Evolutionary conservation across 1,140 invertebrate species (phyloP).

Genomic region (Drosophila pandora): DNA sequence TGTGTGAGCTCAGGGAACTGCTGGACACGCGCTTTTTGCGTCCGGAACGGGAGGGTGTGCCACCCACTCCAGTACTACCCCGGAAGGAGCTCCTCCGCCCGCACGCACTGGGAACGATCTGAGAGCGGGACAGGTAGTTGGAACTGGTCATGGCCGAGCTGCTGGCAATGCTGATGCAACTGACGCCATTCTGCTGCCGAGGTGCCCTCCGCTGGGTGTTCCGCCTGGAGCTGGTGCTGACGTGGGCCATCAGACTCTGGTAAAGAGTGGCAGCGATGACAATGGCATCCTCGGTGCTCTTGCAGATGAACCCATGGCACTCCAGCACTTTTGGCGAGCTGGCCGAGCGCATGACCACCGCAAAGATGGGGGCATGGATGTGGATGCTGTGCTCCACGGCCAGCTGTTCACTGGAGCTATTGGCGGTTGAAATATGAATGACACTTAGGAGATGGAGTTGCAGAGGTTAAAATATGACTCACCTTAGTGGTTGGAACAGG

Average conservation of each 20-base stretch:
- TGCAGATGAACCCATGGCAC: slow-evolving; percentile 96
- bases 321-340: slow-evolving; percentile 91
- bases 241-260: slow-evolving; percentile 92
- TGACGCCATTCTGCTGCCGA: slow-evolving; percentile 88
- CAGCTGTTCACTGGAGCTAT: slow-evolving; percentile 74
- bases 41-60: slow-evolving; percentile 83
- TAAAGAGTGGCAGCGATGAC: slow-evolving; percentile 95
- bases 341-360: slow-evolving; percentile 93
- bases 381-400: slow-evolving; percentile 75
- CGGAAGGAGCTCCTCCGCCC: slow-evolving; percentile 76
- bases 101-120: slow-evolving; percentile 43
- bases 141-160: slow-evolving; percentile 84
- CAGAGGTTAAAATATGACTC: not conserved
- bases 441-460: too few species aligned
- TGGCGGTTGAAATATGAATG: too few species aligned
- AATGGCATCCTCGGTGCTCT: slow-evolving; percentile 93
- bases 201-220: slow-evolving; percentile 84
- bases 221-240: slow-evolving; percentile 84
- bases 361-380: slow-evolving; percentile 93
- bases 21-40: slow-evolving; percentile 86
- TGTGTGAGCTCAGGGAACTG: slow-evolving; percentile 86
- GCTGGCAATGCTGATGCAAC: slow-evolving; percentile 88
- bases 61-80: slow-evolving; percentile 47
- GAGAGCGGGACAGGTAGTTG: slow-evolving; percentile 80
- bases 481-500: slow-evolving; percentile 86